Evolutionary conservation across 2,113 vertebrate species (phyloP).

Genomic region (Podocnemis expansa): DNA sequence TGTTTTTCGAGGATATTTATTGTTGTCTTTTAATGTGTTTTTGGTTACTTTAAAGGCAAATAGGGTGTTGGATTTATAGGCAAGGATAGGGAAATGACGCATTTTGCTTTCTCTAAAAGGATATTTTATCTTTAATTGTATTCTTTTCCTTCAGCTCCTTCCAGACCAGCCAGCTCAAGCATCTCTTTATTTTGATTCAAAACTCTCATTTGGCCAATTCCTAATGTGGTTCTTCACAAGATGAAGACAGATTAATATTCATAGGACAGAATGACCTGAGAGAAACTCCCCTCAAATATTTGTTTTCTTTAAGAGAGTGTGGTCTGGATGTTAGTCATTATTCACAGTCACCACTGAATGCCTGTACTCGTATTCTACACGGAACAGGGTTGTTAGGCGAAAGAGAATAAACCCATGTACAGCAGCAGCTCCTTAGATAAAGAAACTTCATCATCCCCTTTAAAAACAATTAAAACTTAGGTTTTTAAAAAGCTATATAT

Average conservation of each 20-base stretch:
- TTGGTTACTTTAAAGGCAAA: neutral
- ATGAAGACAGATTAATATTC: neutral
- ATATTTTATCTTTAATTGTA: neutral
- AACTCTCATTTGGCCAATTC: neutral
- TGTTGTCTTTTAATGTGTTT: neutral
- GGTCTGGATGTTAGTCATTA: neutral
- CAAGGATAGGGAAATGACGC: neutral
- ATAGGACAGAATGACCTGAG: neutral
- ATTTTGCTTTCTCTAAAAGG: neutral
- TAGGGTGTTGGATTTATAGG: neutral
- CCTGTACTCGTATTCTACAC: neutral
- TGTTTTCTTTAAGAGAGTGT: neutral
- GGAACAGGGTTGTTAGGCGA: neutral
- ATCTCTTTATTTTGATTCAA: neutral
- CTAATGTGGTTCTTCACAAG: neutral
- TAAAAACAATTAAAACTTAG: slow-evolving; percentile 26
- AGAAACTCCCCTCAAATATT: neutral
- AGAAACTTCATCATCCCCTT: neutral
- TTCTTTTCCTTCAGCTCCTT: neutral
- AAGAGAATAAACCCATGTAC: neutral
- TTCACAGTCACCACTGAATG: neutral
- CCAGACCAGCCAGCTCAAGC: neutral
- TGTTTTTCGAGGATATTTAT: neutral
- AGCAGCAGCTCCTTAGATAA: slow-evolving; percentile 5
- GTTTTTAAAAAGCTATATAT: neutral